Conservation (phyloP, 2,888 invertebrate genomes). For the Melanophora roralis region DNA sequence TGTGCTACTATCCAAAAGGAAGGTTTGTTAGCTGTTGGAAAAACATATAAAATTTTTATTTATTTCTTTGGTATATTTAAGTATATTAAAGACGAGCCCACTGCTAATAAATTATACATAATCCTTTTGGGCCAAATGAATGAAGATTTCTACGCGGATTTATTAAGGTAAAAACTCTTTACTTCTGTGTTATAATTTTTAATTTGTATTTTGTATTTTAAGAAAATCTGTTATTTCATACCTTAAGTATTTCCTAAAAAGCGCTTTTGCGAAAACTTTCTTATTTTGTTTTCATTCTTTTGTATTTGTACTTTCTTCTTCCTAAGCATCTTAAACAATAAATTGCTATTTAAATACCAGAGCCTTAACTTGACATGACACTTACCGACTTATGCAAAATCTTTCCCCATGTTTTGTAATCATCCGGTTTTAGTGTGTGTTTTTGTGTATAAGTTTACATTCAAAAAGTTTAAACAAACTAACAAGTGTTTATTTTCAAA, state of each 20-base stretch:
- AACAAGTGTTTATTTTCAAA: constrained; percentile 65
- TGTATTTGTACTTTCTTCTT: background rate
- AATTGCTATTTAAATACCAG: constrained; percentile 66
- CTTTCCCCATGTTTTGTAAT: constrained; percentile 19
- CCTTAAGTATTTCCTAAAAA: constrained; percentile 51
- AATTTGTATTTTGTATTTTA: constrained; percentile 13
- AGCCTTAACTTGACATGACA: constrained; percentile 62
- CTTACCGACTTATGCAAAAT: constrained; percentile 53
- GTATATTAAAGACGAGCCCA: constrained; percentile 69
- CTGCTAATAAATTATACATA: constrained; percentile 64
- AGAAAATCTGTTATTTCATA: constrained; percentile 34
- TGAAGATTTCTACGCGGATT: constrained; percentile 64
- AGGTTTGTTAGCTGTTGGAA: constrained; percentile 54
- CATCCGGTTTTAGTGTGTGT: background rate
- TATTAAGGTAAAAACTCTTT: constrained; percentile 64
- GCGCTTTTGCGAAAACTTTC: constrained; percentile 19
- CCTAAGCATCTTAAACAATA: constrained; percentile 53
- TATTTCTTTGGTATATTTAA: constrained; percentile 10
- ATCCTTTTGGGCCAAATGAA: constrained; percentile 67
- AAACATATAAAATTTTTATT: background rate
- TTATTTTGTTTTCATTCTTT: background rate
- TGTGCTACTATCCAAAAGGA: constrained; percentile 59
- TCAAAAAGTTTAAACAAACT: constrained; percentile 56
- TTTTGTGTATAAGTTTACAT: constrained; percentile 21
- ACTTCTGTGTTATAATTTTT: background rate